phyloP scores from a whole-genome alignment of 2,113 vertebrate species.

The Zapus hudsonius region DNA sequence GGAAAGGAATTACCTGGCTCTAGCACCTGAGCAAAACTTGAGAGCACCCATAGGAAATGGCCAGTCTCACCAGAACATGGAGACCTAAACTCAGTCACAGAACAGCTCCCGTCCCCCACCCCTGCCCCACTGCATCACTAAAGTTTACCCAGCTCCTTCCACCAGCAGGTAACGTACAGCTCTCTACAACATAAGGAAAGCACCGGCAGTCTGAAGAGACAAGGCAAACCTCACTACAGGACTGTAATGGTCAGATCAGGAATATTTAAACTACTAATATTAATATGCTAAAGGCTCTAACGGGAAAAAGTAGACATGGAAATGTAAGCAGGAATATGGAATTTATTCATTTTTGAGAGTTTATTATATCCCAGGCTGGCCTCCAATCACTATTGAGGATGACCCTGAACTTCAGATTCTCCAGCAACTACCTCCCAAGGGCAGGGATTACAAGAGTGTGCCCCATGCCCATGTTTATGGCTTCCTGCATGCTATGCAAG shows the following conservation, averaged over 20 bases:
- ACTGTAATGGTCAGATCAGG: background rate
- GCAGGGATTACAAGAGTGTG: too few species aligned
- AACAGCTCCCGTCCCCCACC: background rate
- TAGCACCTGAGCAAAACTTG: background rate
- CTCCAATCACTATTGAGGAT: too few species aligned
- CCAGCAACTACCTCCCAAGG: too few species aligned
- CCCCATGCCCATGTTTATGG: too few species aligned
- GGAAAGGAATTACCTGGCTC: background rate
- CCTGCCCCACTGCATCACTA: background rate
- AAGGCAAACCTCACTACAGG: too few species aligned
- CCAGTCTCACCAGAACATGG: background rate
- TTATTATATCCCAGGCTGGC: too few species aligned
- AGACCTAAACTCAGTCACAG: too few species aligned
- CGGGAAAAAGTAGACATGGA: background rate
- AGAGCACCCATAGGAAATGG: too few species aligned
- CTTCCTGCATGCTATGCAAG: too few species aligned
- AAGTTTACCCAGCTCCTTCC: background rate
- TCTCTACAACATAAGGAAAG: background rate
- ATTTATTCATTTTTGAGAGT: too few species aligned
- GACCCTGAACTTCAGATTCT: too few species aligned
- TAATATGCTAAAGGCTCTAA: background rate
- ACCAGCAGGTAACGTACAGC: background rate
- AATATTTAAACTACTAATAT: background rate
- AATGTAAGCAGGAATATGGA: background rate
- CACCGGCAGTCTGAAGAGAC: background rate